These are phyloP conservation scores for Oxycera nigricornis DNA, from an alignment of 2,888 invertebrate species.

Conservation along the genomic window DNA sequence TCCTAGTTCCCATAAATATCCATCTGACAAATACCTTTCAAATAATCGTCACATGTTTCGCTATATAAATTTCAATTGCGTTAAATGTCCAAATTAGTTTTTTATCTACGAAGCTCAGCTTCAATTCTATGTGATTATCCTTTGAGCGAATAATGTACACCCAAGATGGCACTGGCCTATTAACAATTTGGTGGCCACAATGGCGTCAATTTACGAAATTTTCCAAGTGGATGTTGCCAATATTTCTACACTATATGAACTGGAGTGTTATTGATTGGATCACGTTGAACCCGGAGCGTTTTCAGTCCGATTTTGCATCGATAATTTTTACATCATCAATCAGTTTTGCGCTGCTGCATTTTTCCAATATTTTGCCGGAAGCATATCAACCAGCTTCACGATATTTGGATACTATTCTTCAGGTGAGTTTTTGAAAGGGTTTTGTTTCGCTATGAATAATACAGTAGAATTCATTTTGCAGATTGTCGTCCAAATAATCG, in stretches of 20 bases:
- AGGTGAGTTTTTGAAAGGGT: constrained; percentile 30
- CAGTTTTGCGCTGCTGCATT: constrained; percentile 31
- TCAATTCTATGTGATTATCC: too few species aligned
- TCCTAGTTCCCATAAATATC: too few species aligned
- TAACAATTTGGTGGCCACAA: constrained; percentile 26
- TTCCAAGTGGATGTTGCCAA: constrained; percentile 16
- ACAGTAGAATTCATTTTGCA: neutral
- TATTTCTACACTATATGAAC: constrained; percentile 26
- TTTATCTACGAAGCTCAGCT: too few species aligned
- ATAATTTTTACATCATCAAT: constrained; percentile 30
- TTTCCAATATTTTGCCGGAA: constrained; percentile 25
- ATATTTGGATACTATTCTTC: constrained; percentile 11
- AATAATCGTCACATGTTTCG: too few species aligned
- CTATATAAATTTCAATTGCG: too few species aligned
- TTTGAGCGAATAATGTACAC: neutral
- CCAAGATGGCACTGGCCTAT: neutral
- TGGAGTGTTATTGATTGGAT: constrained; percentile 34
- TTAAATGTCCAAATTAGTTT: too few species aligned
- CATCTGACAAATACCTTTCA: too few species aligned
- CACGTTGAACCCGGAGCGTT: neutral
- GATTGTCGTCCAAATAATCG: constrained; percentile 36
- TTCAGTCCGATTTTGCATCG: constrained; percentile 32
- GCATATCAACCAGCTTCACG: constrained; percentile 19
- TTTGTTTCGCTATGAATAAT: neutral
- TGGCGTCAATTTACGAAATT: constrained; percentile 34